phyloP scores from a whole-genome alignment of 2,888 invertebrate species.

The Hermaeophaga mercurialis region DNA sequence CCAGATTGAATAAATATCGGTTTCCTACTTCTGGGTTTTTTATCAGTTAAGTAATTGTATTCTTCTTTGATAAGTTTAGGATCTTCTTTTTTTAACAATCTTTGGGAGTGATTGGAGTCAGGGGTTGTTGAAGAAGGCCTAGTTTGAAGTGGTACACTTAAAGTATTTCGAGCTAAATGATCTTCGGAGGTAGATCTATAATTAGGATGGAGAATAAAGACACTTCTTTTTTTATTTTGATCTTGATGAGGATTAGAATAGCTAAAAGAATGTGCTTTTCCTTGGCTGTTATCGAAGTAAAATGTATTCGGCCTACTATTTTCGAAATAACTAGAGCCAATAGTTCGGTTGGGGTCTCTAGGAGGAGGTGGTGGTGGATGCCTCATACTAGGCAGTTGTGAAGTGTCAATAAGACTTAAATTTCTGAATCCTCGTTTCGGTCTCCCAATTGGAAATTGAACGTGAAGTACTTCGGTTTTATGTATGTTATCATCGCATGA shows the following conservation, averaged over 20 bases:
- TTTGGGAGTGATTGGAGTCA: slow-evolving; percentile 45
- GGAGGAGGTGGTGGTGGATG: slow-evolving; percentile 76
- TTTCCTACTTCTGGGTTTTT: slow-evolving; percentile 72
- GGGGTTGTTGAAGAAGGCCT: slow-evolving; percentile 56
- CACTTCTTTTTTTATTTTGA: slow-evolving; percentile 48
- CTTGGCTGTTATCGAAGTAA: slow-evolving; percentile 57
- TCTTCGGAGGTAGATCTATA: slow-evolving; percentile 55
- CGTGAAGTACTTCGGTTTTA: slow-evolving; percentile 48
- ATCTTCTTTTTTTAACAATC: slow-evolving; percentile 32
- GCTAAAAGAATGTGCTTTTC: slow-evolving; percentile 42
- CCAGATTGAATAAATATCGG: slow-evolving; percentile 71
- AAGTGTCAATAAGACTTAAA: slow-evolving; percentile 48
- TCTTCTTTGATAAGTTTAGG: slow-evolving; percentile 41
- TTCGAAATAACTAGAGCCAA: slow-evolving; percentile 55
- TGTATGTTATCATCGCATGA: slow-evolving; percentile 56
- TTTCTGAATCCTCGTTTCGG: slow-evolving; percentile 47
- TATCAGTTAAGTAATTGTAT: slow-evolving; percentile 73
- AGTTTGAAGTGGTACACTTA: slow-evolving; percentile 44
- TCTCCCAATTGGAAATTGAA: slow-evolving; percentile 50
- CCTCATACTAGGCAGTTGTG: slow-evolving; percentile 38
- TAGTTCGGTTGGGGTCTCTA: slow-evolving; percentile 70
- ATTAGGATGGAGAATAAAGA: slow-evolving; percentile 47
- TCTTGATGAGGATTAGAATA: slow-evolving; percentile 29
- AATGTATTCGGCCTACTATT: slow-evolving; percentile 60
- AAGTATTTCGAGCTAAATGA: slow-evolving; percentile 47